Conservation (phyloP, 2,113 vertebrate species). For the Callipepla squamata region DNA sequence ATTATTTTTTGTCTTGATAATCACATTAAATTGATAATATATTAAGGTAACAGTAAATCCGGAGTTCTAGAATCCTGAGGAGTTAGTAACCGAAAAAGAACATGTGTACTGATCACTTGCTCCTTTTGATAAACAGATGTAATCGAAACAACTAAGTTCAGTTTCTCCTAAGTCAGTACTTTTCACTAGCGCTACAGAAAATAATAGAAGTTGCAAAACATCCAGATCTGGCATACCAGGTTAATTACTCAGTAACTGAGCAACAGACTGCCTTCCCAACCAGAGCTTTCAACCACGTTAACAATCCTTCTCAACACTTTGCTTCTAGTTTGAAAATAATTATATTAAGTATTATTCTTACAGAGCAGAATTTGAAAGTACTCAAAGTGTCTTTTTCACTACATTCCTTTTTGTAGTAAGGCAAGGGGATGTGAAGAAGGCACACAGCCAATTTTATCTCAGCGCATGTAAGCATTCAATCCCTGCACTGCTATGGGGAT, state of each 20-base stretch:
- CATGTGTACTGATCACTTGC: neutral
- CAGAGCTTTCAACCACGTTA: neutral
- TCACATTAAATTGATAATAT: neutral
- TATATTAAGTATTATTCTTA: neutral
- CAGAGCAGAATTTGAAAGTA: neutral
- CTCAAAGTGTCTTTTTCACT: neutral
- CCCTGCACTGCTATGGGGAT: neutral
- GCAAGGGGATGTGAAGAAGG: neutral
- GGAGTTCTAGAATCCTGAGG: neutral
- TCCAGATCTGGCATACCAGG: neutral
- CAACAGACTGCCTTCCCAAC: neutral
- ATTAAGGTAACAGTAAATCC: neutral
- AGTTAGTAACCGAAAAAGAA: neutral
- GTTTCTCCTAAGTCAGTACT: neutral
- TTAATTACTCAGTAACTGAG: neutral
- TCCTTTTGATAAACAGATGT: neutral
- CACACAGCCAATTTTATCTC: neutral
- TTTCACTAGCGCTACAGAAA: neutral
- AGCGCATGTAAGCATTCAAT: neutral
- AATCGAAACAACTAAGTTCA: neutral
- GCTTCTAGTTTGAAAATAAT: neutral
- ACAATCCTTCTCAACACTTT: neutral
- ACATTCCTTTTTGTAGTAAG: neutral
- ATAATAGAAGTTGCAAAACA: neutral
- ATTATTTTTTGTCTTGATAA: neutral